A percentile compares a stretch with the other conserved stretches of the same genome.
These are phyloP conservation scores for Oikopleura dioica DNA, from an alignment of 23 tunicate genomes.

Conservation along the genomic window DNA sequence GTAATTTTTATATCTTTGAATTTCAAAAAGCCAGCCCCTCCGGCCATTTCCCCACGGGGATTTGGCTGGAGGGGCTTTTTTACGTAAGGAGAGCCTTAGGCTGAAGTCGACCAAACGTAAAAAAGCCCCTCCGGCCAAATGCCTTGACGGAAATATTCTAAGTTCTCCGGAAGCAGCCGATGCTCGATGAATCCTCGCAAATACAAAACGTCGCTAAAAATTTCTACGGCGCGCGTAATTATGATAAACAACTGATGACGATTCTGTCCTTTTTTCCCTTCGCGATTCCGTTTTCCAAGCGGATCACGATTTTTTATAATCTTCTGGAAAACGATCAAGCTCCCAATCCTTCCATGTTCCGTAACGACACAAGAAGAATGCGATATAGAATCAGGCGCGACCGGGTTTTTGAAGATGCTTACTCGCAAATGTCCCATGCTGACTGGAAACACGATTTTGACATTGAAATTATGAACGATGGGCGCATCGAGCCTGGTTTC, in stretches of 20 bases:
- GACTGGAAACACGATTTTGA: conserved; percentile 45
- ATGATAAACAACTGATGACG: conserved; percentile 12
- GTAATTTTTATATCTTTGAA: too few species aligned
- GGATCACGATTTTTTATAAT: neutral
- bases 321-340: neutral
- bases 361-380: too few species aligned
- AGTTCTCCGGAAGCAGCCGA: too few species aligned
- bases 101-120: too few species aligned
- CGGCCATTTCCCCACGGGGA: too few species aligned
- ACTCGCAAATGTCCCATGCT: conserved; percentile 14
- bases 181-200: too few species aligned
- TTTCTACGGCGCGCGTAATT: neutral
- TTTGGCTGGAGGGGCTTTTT: too few species aligned
- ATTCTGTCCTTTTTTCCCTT: neutral
- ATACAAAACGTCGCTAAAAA: neutral
- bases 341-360: neutral
- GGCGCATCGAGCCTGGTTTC: neutral
- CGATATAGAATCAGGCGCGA: neutral
- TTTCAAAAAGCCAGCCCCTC: too few species aligned
- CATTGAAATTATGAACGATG: conserved; percentile 28
- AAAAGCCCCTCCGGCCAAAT: too few species aligned
- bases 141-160: too few species aligned
- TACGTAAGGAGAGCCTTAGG: too few species aligned
- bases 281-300: neutral
- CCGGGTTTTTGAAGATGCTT: neutral